phyloP scores from a whole-genome alignment of 1,140 invertebrate species.

The Harpegnathos saltator region DNA sequence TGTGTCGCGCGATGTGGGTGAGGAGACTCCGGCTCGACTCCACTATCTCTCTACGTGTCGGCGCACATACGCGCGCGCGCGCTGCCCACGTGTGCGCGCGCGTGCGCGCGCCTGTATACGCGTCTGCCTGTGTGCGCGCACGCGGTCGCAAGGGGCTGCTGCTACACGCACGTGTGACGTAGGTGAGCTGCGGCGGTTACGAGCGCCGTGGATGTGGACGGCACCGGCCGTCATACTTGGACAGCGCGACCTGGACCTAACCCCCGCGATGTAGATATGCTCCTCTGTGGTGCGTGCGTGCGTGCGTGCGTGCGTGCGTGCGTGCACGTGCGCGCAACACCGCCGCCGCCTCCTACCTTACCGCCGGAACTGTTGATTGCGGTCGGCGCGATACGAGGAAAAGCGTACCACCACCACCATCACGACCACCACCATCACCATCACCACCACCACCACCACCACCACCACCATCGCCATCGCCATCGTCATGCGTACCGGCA shows the following conservation, averaged over 20 bases:
- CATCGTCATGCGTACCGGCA: too few relatives aligned
- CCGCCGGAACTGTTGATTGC: constrained; percentile 71
- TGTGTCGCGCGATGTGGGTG: constrained; percentile 18
- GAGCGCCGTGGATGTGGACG: constrained; percentile 29
- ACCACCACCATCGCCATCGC: constrained; percentile 46
- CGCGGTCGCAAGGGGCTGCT: not conserved
- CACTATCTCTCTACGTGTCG: constrained; percentile 28
- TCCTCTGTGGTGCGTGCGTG: not conserved
- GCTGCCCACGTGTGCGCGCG: constrained; percentile 25
- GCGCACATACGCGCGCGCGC: constrained; percentile 62
- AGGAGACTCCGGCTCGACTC: constrained; percentile 16
- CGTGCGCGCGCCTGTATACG: constrained; percentile 29
- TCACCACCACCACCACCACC: constrained; percentile 46
- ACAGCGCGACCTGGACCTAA: constrained; percentile 37
- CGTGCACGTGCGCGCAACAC: constrained; percentile 55
- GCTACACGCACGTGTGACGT: constrained; percentile 64
- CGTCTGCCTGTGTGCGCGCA: constrained; percentile 1
- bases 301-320: not conserved
- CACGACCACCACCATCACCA: constrained; percentile 50
- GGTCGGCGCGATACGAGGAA: constrained; percentile 68
- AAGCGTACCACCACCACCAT: constrained; percentile 54
- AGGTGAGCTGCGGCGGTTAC: constrained; percentile 33
- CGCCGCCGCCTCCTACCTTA: constrained; percentile 46
- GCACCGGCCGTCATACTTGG: constrained; percentile 48
- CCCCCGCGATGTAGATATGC: not conserved